These are phyloP conservation scores for Sanderia malayensis DNA, from an alignment of 30 jellyfish, hydroid and myxozoan genomes.

Conservation along the genomic window DNA sequence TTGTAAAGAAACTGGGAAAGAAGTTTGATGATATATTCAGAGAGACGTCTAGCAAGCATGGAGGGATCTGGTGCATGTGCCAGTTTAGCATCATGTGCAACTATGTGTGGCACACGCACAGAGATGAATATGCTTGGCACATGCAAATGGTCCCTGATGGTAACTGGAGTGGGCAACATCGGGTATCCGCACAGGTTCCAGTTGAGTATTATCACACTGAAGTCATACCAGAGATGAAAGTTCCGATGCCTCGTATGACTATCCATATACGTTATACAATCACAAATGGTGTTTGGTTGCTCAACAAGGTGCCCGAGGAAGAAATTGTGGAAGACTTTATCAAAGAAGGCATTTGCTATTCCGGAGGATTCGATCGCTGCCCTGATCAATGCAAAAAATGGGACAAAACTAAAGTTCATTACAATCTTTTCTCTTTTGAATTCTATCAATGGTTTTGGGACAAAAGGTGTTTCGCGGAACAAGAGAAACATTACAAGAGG, in stretches of 20 bases:
- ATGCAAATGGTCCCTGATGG: constrained; percentile 54
- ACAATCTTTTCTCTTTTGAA: constrained; percentile 53
- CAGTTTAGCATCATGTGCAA: constrained; percentile 34
- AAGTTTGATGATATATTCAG: constrained; percentile 49
- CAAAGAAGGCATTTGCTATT: background rate
- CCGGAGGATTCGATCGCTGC: constrained; percentile 30
- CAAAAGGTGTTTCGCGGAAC: constrained; percentile 32
- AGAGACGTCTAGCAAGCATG: constrained; percentile 12
- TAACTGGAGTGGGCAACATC: constrained; percentile 21
- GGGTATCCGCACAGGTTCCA: constrained; percentile 17
- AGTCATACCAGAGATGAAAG: background rate
- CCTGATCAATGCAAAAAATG: constrained; percentile 54
- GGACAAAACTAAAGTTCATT: constrained; percentile 21
- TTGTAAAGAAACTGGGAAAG: constrained; percentile 20
- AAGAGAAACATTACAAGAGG: constrained; percentile 24
- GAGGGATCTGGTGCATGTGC: constrained; percentile 3
- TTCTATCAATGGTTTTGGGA: constrained; percentile 59
- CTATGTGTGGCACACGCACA: constrained; percentile 43
- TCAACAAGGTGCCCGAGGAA: background rate
- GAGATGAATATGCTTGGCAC: constrained; percentile 45
- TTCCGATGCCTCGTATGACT: background rate
- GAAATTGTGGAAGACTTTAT: background rate
- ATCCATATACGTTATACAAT: background rate
- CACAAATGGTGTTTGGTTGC: background rate
- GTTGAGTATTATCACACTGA: background rate